phyloP scores from a whole-genome alignment of 2,113 vertebrate species.

The Xenopus borealis region DNA sequence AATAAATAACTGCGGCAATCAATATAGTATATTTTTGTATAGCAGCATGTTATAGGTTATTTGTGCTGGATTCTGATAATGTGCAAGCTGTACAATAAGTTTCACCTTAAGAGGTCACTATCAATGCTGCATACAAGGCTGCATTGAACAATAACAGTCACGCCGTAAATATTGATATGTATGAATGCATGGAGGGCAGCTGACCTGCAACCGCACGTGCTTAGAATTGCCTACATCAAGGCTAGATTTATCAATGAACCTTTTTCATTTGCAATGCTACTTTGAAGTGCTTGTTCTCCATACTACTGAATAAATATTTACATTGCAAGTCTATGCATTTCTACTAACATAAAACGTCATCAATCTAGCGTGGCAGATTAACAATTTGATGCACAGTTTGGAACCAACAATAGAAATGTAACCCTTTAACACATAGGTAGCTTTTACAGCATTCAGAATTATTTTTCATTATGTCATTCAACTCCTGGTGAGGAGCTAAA shows the following conservation, averaged over 20 bases:
- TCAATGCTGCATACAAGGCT: conserved; percentile 67
- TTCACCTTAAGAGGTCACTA: neutral
- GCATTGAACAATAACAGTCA: conserved; percentile 88
- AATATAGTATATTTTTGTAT: conserved; percentile 4
- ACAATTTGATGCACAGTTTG: conserved; percentile 13
- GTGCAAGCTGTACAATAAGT: neutral
- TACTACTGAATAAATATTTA: neutral
- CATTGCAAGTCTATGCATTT: neutral
- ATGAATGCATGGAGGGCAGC: conserved; percentile 57
- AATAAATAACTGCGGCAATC: no score
- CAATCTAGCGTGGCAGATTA: no score
- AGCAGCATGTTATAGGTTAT: neutral
- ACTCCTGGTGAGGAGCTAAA: no score
- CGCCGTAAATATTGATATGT: conserved; percentile 69
- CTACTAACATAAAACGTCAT: no score
- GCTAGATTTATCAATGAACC: neutral
- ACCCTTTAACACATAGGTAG: no score
- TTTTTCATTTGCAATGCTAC: neutral
- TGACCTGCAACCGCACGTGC: conserved; percentile 76
- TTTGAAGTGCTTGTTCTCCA: neutral
- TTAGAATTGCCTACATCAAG: conserved; percentile 35
- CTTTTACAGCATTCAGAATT: no score
- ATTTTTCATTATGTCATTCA: no score
- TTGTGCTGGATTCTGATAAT: neutral
- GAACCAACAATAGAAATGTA: no score